Percentiles rank a stretch among this genome's conserved stretches.
Evolutionary conservation across 2,113 vertebrate species (phyloP).

Genomic region (Notarius quadriscutis): DNA sequence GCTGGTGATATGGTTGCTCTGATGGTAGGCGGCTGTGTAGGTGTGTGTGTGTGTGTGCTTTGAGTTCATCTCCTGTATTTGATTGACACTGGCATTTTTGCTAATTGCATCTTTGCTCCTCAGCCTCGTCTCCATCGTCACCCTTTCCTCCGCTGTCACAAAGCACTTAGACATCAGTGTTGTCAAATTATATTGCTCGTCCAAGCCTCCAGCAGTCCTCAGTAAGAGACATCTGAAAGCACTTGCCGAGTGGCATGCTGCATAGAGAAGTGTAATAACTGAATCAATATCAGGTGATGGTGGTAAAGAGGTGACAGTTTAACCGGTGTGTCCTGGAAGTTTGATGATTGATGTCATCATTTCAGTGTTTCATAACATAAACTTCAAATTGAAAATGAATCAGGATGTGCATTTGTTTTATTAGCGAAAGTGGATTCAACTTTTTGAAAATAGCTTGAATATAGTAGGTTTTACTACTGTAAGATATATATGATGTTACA

Average conservation of each 20-base stretch:
- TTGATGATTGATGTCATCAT: too few relatives aligned
- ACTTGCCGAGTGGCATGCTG: background rate
- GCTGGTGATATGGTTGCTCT: background rate
- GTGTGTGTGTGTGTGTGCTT: slow-evolving; percentile 9
- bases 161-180: slow-evolving; percentile 35
- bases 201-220: background rate
- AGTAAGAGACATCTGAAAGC: slow-evolving; percentile 3
- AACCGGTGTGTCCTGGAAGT: too few relatives aligned
- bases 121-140: slow-evolving; percentile 36
- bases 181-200: slow-evolving; percentile 17
- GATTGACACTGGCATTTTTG: slow-evolving; percentile 53
- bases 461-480: too few relatives aligned
- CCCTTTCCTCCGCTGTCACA: slow-evolving; percentile 35
- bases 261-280: background rate
- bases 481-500: too few relatives aligned
- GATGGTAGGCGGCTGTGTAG: slow-evolving; percentile 1
- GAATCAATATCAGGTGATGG: slow-evolving; percentile 6
- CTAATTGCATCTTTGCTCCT: slow-evolving; percentile 46
- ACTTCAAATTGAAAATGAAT: too few relatives aligned
- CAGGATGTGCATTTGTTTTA: background rate
- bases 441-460: background rate
- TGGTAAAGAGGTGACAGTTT: background rate
- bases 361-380: background rate
- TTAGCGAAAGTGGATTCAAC: background rate
- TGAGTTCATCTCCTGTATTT: slow-evolving; percentile 38